Conservation (phyloP, 2,888 invertebrate genomes). For the Agriotes lineatus region DNA sequence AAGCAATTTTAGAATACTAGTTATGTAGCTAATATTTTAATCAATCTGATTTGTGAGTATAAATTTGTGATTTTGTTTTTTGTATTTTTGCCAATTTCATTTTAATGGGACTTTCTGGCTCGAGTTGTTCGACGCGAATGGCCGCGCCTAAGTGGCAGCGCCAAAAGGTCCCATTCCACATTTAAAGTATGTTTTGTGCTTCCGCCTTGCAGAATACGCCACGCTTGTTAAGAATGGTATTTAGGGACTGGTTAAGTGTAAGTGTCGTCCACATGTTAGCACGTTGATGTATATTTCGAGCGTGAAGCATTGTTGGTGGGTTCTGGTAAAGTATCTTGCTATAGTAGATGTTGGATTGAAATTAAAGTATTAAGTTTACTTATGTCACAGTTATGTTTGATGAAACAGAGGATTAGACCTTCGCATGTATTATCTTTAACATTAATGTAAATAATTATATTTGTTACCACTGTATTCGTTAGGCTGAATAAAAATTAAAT, state of each 20-base stretch:
- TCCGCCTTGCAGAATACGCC: not conserved
- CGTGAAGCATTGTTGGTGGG: not conserved
- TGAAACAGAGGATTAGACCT: not conserved
- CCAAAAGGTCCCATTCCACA: too few relatives aligned
- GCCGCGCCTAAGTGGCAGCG: too few relatives aligned
- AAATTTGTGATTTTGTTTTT: slow-evolving; percentile 2
- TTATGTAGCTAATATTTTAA: not conserved
- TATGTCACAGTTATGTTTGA: not conserved
- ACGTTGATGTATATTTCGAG: not conserved
- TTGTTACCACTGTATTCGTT: slow-evolving; percentile 21
- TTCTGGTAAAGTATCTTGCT: not conserved
- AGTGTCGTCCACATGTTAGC: not conserved
- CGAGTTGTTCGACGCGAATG: too few relatives aligned
- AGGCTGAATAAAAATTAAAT: not conserved
- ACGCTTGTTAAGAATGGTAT: not conserved
- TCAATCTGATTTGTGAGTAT: not conserved
- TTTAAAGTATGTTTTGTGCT: not conserved
- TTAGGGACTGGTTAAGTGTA: not conserved
- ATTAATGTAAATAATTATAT: slow-evolving; percentile 18
- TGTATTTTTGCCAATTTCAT: not conserved
- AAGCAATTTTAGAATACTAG: not conserved
- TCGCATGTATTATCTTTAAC: slow-evolving; percentile 1
- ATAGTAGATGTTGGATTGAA: not conserved
- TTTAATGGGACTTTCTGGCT: too few relatives aligned
- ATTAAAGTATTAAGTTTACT: not conserved